phyloP scores from a whole-genome alignment of 2,797 vertebrate genomes.

The Ptychadena robeensis region DNA sequence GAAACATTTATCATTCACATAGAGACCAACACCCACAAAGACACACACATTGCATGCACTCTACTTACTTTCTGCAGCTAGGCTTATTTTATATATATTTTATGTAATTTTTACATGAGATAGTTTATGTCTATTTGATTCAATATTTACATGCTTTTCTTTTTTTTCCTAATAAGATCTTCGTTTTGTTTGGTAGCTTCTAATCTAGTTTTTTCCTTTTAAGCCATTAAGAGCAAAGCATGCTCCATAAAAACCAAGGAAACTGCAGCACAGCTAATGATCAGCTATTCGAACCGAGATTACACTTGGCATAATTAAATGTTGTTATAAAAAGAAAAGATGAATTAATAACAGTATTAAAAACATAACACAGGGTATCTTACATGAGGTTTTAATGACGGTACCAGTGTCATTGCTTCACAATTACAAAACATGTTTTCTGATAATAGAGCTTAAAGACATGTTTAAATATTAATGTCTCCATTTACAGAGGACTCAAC shows the following conservation, averaged over 20 bases:
- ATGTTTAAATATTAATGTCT: conserved; percentile 56
- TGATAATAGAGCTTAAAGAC: conserved; percentile 50
- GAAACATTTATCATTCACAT: no score
- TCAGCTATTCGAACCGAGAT: neutral
- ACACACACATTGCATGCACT: no score
- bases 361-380: neutral
- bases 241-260: neutral
- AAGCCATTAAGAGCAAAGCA: neutral
- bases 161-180: neutral
- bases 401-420: conserved; percentile 12
- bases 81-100: no score
- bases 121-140: no score
- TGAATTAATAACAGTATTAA: neutral
- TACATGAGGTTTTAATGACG: neutral
- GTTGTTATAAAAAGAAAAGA: neutral
- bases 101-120: no score
- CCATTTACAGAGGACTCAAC: conserved; percentile 23
- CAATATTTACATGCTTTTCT: no score
- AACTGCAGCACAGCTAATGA: neutral
- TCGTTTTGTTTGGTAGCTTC: neutral
- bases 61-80: no score
- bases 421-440: conserved; percentile 50
- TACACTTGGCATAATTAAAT: neutral
- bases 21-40: no score
- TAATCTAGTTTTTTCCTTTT: neutral